A percentile compares a stretch with the other conserved stretches of the same genome.
phyloP scores from a whole-genome alignment of 2,113 vertebrate species.

The Odobenus rosmarus region DNA sequence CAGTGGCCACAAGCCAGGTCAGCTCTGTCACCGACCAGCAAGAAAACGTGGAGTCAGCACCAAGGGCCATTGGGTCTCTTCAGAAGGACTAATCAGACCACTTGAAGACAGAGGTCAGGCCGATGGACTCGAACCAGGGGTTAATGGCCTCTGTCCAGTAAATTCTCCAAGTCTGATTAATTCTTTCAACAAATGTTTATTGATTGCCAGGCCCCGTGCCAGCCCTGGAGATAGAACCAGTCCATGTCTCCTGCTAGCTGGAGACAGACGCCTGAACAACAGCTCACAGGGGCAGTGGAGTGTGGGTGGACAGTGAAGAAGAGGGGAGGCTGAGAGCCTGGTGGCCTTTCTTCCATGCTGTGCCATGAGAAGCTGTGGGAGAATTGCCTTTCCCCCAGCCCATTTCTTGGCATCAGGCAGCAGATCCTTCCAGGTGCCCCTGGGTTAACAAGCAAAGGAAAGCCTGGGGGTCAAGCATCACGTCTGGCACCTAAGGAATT shows the following conservation, averaged over 20 bases:
- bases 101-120: constrained; percentile 53
- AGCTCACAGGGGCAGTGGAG: background rate
- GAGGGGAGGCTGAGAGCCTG: background rate
- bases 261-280: background rate
- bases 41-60: background rate
- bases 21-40: background rate
- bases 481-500: background rate
- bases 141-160: constrained; percentile 11
- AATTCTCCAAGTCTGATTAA: constrained; percentile 9
- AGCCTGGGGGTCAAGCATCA: background rate
- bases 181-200: constrained; percentile 51
- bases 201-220: background rate
- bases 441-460: background rate
- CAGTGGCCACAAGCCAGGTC: background rate
- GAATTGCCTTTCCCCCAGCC: background rate
- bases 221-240: background rate
- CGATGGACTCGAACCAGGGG: background rate
- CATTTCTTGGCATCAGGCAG: background rate
- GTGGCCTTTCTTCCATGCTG: background rate
- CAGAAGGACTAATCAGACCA: background rate
- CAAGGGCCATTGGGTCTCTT: background rate
- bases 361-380: background rate
- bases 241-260: background rate
- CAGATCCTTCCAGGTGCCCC: background rate
- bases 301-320: background rate